Base-by-base conservation (phyloP, 2,797 vertebrate species). In the Merluccius polli region DNA sequence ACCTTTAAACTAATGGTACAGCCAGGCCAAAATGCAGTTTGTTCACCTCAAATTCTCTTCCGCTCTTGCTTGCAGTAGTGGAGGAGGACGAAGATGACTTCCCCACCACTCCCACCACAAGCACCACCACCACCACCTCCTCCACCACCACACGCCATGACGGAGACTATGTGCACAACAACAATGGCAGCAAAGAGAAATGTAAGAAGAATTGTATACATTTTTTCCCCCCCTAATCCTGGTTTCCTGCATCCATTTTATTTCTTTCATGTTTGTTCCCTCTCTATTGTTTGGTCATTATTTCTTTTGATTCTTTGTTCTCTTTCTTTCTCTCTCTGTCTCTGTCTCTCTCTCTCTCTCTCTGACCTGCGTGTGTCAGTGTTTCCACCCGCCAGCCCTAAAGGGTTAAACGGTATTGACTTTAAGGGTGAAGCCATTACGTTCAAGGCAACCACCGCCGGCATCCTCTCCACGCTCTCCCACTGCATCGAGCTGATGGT, bases 361-460 rank as follows among this genome's bases (percentile, higher is more conserved):
- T 52, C 48, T 59, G 21, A 2, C 52, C 48, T 59, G 48, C 21
- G 21, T 63, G 59, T 74, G 27, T 71, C 84, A 94, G 93, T 94
- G 78, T 98, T 95, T 88, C 88, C 95, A 0, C 91, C 95, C 73
- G 93, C 95, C 79, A 94, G 92, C 85, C 95, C 95, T 29, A 97
- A 95, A 94, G 94, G 92, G 77, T 94, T 96, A 79, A 97, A 95
- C 82, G 96, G 97, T 65, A 97, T 99, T 85, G 97, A 99, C 90
- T 99, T 99, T 85, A 99, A 98, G 93, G 97, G 97, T 1, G 97
- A 99, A 91, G 97, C 97, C 73, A 98, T 99, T 92, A 98, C 97
- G 77, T 99, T 99, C 88, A 99, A 98, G 90, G 97, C 97, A 84
- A 99, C 97, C 70, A 99, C 97, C 73, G 97, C 97, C 71, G 97